phyloP scores from a whole-genome alignment of 2,797 vertebrate genomes.

The Scolopax rusticola region DNA sequence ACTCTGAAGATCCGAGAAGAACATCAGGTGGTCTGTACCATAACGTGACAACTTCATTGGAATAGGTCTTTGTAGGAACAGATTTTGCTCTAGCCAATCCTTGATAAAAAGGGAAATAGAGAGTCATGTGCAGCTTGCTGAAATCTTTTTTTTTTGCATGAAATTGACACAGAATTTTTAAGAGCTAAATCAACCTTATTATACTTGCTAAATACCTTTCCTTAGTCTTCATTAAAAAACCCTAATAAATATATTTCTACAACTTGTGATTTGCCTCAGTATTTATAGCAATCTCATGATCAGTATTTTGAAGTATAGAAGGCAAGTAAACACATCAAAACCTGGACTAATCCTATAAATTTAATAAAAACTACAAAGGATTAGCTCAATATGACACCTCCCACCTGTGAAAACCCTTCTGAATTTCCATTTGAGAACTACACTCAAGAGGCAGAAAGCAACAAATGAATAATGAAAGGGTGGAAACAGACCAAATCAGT shows the following conservation, averaged over 20 bases:
- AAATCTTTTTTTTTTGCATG: background rate
- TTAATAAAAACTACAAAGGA: background rate
- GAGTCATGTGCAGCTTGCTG: background rate
- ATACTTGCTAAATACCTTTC: background rate
- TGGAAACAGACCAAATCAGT: background rate
- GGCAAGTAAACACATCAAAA: background rate
- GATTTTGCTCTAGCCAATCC: conserved; percentile 93
- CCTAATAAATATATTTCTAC: background rate
- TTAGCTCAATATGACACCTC: background rate
- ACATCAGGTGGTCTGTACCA: conserved; percentile 97
- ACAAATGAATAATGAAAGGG: background rate
- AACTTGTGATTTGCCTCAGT: background rate
- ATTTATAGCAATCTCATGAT: background rate
- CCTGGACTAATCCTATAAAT: background rate
- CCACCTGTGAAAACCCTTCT: background rate
- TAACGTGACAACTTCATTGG: conserved; percentile 95
- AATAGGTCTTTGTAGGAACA: conserved; percentile 96
- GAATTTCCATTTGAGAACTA: background rate
- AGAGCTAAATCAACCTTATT: background rate
- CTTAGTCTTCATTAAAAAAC: background rate
- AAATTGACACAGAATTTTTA: background rate
- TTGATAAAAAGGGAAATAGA: conserved; percentile 63
- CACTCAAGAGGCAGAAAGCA: background rate
- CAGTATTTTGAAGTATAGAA: background rate
- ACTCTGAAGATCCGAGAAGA: conserved; percentile 94